Evolutionary conservation across 2,113 vertebrate genomes (phyloP).

Genomic region (Scalopus aquaticus): DNA sequence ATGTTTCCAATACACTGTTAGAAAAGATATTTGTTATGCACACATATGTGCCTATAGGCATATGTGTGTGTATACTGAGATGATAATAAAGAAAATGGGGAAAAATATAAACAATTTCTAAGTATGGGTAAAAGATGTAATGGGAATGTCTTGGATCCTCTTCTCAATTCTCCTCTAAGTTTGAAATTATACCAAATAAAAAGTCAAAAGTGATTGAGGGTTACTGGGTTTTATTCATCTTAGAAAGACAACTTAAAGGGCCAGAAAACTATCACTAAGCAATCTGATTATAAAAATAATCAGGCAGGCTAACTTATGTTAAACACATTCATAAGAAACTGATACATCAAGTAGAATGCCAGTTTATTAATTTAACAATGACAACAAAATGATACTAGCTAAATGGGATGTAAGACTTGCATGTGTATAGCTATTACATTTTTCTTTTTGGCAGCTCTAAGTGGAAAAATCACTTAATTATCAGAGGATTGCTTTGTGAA

Average conservation of each 20-base stretch:
- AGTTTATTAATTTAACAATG: conserved; percentile 43
- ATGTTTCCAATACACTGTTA: background rate
- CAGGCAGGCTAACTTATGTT: background rate
- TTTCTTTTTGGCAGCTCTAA: conserved; percentile 45
- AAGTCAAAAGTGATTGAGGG: background rate
- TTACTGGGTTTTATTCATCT: background rate
- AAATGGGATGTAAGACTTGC: conserved; percentile 31
- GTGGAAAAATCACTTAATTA: conserved; percentile 45
- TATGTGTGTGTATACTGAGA: background rate
- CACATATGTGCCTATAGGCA: background rate
- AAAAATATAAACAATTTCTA: background rate
- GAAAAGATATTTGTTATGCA: background rate
- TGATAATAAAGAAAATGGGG: background rate
- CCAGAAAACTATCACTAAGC: background rate
- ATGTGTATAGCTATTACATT: background rate
- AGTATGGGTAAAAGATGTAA: background rate
- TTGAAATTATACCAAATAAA: background rate
- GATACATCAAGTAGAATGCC: conserved; percentile 16
- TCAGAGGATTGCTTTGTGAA: conserved; percentile 24
- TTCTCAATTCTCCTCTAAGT: background rate
- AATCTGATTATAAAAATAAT: background rate
- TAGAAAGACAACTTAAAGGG: background rate
- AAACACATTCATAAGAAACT: conserved; percentile 36
- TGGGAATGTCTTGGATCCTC: background rate
- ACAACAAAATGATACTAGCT: conserved; percentile 19